Conservation (phyloP, 2,113 vertebrate genomes). For the Opisthocomus hoazin region DNA sequence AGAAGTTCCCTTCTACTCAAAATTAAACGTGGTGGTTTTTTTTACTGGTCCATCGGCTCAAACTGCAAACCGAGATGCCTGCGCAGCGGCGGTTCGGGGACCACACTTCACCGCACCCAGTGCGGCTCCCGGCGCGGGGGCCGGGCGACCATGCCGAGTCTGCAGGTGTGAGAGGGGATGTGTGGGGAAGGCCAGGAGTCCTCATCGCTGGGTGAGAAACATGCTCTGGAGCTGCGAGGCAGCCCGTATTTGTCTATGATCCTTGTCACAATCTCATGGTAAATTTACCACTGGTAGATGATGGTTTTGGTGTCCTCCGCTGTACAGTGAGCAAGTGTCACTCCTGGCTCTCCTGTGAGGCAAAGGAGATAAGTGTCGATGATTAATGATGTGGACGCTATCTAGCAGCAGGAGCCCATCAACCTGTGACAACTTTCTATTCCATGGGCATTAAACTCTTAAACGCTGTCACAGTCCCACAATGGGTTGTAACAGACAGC, state of each 20-base stretch:
- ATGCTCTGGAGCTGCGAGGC: not conserved
- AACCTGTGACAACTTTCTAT: constrained; percentile 58
- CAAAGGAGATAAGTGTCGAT: constrained; percentile 19
- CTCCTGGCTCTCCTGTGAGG: not conserved
- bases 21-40: not conserved
- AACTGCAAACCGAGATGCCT: not conserved
- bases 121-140: accelerated
- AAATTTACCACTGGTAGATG: constrained; percentile 36
- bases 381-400: constrained; percentile 56
- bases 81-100: not conserved
- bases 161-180: not conserved
- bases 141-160: accelerated
- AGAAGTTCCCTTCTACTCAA: not conserved
- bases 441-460: constrained; percentile 56
- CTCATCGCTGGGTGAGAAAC: not conserved
- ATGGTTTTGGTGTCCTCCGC: not conserved
- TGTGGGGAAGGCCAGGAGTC: not conserved
- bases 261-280: constrained; percentile 17
- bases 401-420: constrained; percentile 54
- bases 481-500: constrained; percentile 13
- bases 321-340: constrained; percentile 24
- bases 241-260: not conserved
- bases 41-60: not conserved
- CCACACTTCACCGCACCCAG: accelerated
- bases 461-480: constrained; percentile 19